Evolutionary conservation across 2,113 vertebrate genomes (phyloP), one percentile per base, ranked within the genome.

Genomic region (Calidris pugnax): DNA sequence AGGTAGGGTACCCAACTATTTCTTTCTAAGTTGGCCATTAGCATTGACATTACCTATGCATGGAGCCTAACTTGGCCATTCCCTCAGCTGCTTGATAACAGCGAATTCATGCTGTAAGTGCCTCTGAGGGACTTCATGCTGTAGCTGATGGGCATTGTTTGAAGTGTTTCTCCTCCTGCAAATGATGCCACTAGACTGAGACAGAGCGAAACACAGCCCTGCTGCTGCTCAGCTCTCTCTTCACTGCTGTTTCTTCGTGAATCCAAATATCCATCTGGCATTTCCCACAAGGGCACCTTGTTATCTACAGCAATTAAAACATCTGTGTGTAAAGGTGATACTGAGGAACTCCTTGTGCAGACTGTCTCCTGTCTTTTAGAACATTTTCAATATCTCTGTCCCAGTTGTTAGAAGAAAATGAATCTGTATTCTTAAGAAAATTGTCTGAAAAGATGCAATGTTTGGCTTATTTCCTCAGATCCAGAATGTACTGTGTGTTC

Each of bases 401-500:
- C 63, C 35, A 53, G 57, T 88, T 93, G 64, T 85, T 97, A 91
- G 75, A 93, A 95, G 78, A 85, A 93, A 96, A 91, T 69, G 33
- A 94, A 97, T 80, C 69, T 85, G 27, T 86, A 82, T 4, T 8
- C 90, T 90, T 96, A 95, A 76, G 93, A 97, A 97, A 97, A 94
- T 60, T 74, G 79, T 91, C 96, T 94, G 62, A 93, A 90, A 92
- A 89, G 78, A 94, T 95, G 97, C 94, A 97, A 79, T 77, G 37
- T 88, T 95, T 98, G 98, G 97, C 97, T 93, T 67, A 66, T 75
- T 91, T 94, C 91, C 93, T 96, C 72, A 84, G 72, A 97, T 98
- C 95, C 97, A 98, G 96, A 98, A 98, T 96, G 97, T 97, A 98
- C 97, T 96, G 73, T 98, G 98, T 97, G 97, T 98, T 98, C 97